Evolutionary conservation across 2,888 invertebrate genomes (phyloP).

Genomic region (Spatulosminthurus flaviceps): DNA sequence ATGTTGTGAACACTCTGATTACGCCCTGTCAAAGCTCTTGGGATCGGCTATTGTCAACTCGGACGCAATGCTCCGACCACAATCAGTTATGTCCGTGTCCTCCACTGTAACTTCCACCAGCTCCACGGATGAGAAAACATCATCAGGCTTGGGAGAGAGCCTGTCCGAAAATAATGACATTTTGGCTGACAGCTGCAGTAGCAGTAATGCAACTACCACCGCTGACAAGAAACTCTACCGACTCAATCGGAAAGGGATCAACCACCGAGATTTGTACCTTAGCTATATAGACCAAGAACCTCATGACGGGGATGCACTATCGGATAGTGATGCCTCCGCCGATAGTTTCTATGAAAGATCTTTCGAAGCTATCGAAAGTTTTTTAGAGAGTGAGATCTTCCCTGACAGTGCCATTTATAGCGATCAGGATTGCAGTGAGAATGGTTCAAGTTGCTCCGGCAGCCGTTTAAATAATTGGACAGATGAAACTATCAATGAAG

Average conservation of each 20-base stretch:
- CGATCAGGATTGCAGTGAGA: slow-evolving; percentile 73
- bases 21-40: slow-evolving; percentile 81
- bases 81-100: slow-evolving; percentile 71
- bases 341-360: slow-evolving; percentile 81
- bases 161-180: slow-evolving; percentile 46
- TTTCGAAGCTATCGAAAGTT: slow-evolving; percentile 78
- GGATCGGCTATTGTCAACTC: slow-evolving; percentile 66
- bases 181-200: slow-evolving; percentile 11
- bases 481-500: slow-evolving; percentile 38
- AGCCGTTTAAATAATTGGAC: slow-evolving; percentile 58
- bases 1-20: slow-evolving; percentile 73
- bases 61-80: slow-evolving; percentile 64
- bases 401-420: slow-evolving; percentile 86
- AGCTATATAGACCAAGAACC: slow-evolving; percentile 62
- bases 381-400: slow-evolving; percentile 75
- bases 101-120: slow-evolving; percentile 65
- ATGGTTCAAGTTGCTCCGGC: slow-evolving; percentile 58
- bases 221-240: slow-evolving; percentile 41
- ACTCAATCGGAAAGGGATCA: slow-evolving; percentile 59
- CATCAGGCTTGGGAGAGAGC: slow-evolving; percentile 54
- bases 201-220: neutral
- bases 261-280: slow-evolving; percentile 61
- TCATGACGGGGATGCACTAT: slow-evolving; percentile 63
- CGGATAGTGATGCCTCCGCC: slow-evolving; percentile 69
- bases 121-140: slow-evolving; percentile 60